Base-by-base conservation (phyloP, 2,797 vertebrate species). In the Esox masquinongy region DNA sequence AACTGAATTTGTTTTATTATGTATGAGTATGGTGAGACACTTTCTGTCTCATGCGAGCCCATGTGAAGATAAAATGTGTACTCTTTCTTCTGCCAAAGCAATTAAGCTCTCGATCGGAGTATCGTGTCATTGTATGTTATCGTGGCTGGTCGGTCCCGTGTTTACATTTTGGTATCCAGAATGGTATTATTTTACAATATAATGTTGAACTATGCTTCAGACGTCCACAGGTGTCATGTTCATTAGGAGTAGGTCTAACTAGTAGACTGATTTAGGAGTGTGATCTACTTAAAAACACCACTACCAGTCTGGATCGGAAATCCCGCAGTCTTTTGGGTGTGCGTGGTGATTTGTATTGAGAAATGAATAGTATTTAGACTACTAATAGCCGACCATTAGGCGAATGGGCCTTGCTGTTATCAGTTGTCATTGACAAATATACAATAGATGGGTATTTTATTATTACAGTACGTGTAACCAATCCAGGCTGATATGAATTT, bases 31-130 rank as follows among this genome's bases (percentile, higher is more conserved):
- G 77, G 80, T 85, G 78, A 83, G 74, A 70, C 76, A 80, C 34
- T n/a, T 34, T 64, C 59, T 64, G 72, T 74, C 72, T 82, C 70
- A 82, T 80, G 80, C 50, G 75, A 75, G 72, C 82, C 22, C 61
- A 75, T 78, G 43, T 84, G 59, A 47, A 81, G 77, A 80, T 64
- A 84, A 77, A 26, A 67, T 15, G 17, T 14, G 16, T 29, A 31
- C 61, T 74, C 84, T 73, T 80, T 78, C 86, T 82, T 90, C 88
- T 83, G 83, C 87, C 88, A 87, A 92, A 91, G 80, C 86, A 87
- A 90, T 87, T 74, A 77, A 36, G 77, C 74, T 75, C 67, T 74
- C 68, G 73, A 79, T 71, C 19, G 76, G 68, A 49, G 34, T 51
- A 79, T 26, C 81, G 70, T 77, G 74, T 78, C 68, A 75, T 74